Percentiles rank a stretch among this genome's conserved stretches.
phyloP scores from a whole-genome alignment of 2,113 vertebrate genomes.

The Capra hircus region DNA sequence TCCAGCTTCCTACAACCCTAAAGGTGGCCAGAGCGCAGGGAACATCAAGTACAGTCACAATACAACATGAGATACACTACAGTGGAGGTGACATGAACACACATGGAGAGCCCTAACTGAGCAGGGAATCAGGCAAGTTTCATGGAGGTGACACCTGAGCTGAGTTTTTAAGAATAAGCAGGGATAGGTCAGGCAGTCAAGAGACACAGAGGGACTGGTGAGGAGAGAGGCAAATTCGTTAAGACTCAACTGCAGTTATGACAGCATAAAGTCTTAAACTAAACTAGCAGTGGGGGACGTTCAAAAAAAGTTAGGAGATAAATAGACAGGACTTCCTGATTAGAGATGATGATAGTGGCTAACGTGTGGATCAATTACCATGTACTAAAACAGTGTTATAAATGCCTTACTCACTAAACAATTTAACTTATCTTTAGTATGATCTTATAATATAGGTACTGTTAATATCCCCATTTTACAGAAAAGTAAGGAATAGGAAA shows the following conservation, averaged over 20 bases:
- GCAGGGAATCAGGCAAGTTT: neutral
- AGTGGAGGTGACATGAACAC: neutral
- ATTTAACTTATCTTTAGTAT: neutral
- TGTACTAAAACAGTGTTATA: neutral
- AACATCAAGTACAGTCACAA: neutral
- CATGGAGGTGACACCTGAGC: neutral
- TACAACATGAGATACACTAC: neutral
- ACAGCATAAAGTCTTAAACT: neutral
- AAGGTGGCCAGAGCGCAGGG: neutral
- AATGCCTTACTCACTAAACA: neutral
- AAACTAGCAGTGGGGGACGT: neutral
- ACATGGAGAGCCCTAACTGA: neutral
- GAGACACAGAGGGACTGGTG: neutral
- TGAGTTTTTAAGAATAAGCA: neutral
- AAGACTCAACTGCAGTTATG: neutral
- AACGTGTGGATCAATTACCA: neutral
- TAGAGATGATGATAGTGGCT: neutral
- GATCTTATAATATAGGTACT: neutral
- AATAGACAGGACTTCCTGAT: neutral
- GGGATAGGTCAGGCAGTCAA: neutral
- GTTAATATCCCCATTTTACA: neutral
- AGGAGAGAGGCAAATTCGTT: neutral
- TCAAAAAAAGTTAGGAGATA: neutral
- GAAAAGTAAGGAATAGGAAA: constrained; percentile 25
- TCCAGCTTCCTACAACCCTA: neutral